Evolutionary conservation across 2,797 vertebrate genomes (phyloP).

Genomic region (Arctocebus calabarensis): DNA sequence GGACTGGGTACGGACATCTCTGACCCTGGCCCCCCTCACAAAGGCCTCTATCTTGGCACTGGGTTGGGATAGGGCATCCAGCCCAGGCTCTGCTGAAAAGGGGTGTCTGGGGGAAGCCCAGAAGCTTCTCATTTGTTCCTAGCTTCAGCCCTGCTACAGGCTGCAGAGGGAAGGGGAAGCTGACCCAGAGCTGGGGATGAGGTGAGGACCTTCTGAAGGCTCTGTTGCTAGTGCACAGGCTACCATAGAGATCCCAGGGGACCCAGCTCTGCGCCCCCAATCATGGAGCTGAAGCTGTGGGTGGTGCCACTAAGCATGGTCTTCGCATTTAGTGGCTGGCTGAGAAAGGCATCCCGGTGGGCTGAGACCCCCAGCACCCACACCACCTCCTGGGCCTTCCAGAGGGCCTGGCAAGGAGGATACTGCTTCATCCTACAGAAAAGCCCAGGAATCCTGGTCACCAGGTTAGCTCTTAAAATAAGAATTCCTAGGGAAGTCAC

Average conservation of each 20-base stretch:
- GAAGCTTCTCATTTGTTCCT: not conserved
- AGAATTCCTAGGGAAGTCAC: not conserved
- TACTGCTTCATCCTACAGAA: not conserved
- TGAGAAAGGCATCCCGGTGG: not conserved
- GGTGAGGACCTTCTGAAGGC: not conserved
- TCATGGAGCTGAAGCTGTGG: not conserved
- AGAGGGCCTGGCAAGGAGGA: not conserved
- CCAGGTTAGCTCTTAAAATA: not conserved
- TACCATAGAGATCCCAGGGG: not conserved
- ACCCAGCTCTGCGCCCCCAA: not conserved
- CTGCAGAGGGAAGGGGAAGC: not conserved
- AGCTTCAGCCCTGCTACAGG: not conserved
- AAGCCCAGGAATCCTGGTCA: not conserved
- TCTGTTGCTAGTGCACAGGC: accelerated
- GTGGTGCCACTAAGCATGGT: not conserved
- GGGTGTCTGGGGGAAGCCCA: not conserved
- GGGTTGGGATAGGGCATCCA: not conserved
- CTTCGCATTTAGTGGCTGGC: not conserved
- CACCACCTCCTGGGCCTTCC: not conserved
- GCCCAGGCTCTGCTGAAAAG: not conserved
- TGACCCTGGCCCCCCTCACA: not conserved
- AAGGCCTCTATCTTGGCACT: not conserved
- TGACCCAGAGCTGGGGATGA: not conserved
- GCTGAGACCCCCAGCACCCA: not conserved
- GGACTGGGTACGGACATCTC: not conserved